Evolutionary conservation across 2,797 vertebrate species (phyloP).

Genomic region (Masticophis lateralis): DNA sequence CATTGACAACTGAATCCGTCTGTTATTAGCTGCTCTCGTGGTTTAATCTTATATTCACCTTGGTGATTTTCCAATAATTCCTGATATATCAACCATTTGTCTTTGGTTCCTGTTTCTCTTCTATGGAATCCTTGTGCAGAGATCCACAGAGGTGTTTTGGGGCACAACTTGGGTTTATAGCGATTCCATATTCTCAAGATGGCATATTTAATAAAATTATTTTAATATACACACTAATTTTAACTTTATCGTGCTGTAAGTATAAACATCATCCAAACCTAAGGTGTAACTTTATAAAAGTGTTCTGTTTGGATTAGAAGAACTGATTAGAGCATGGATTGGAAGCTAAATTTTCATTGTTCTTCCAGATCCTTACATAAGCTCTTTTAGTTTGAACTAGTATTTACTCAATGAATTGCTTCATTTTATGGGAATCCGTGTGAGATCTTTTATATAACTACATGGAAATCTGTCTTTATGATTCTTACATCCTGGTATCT

Average conservation of each 20-base stretch:
- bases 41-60: background rate
- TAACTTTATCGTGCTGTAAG: background rate
- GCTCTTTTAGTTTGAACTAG: background rate
- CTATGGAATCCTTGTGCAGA: background rate
- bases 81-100: background rate
- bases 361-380: background rate
- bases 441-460: background rate
- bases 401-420: background rate
- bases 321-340: background rate
- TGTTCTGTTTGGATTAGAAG: background rate
- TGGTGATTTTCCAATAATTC: background rate
- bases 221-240: background rate
- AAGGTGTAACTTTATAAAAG: background rate
- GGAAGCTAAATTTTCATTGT: background rate
- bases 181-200: background rate
- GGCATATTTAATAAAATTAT: background rate
- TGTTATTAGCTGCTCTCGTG: background rate
- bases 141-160: background rate
- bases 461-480: background rate
- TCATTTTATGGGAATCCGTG: background rate
- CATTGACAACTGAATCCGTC: background rate
- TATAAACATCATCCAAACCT: background rate
- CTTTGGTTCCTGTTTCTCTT: background rate
- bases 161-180: background rate
- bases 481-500: background rate